Evolutionary conservation across 2,113 vertebrate species (phyloP).

Genomic region (Sciurus niger): DNA sequence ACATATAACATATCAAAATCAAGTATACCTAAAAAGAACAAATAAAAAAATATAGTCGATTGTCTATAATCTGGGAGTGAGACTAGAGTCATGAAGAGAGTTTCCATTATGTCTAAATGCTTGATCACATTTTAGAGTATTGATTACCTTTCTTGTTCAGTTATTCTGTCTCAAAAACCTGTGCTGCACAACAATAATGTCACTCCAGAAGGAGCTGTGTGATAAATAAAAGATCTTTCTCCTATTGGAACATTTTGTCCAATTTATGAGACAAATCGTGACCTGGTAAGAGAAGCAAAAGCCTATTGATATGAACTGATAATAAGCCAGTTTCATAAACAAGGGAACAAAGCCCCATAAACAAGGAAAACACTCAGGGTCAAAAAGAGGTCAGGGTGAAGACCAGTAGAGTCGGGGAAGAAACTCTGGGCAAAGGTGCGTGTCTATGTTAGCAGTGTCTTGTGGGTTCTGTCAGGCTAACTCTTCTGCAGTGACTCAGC

Average conservation of each 20-base stretch:
- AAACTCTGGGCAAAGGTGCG: neutral
- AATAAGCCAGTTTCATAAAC: conserved; percentile 28
- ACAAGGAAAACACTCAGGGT: conserved; percentile 15
- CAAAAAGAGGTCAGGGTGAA: neutral
- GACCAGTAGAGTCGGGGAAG: neutral
- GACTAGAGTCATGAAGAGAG: neutral
- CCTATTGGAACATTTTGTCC: neutral
- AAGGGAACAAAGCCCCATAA: neutral
- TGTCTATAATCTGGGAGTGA: neutral
- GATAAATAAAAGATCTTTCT: neutral
- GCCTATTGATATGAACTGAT: neutral
- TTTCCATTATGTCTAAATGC: neutral
- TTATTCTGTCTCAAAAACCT: conserved; percentile 9
- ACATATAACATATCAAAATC: no score
- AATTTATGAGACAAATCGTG: neutral
- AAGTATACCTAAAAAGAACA: no score
- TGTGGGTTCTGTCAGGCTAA: neutral
- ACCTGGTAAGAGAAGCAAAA: neutral
- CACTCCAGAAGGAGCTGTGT: neutral
- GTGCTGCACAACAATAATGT: neutral
- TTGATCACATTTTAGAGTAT: conserved; percentile 16
- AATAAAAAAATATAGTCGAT: neutral
- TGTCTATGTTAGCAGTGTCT: neutral
- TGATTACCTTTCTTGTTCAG: neutral
- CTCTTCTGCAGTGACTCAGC: conserved; percentile 72